These are phyloP conservation scores for Odontomachus brunneus DNA, from an alignment of 1,140 invertebrate species.

Conservation along the genomic window DNA sequence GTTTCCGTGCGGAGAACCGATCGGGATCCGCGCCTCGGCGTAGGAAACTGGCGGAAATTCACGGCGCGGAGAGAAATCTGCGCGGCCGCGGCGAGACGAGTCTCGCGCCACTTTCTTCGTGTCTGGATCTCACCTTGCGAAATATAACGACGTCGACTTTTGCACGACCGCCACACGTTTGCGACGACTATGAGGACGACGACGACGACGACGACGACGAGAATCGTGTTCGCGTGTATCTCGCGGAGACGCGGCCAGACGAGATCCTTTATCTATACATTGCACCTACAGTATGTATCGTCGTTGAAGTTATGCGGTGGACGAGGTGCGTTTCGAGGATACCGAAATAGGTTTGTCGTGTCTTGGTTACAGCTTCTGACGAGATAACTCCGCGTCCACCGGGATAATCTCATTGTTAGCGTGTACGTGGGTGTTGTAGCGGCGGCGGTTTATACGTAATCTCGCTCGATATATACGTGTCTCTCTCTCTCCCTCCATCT, in stretches of 20 bases:
- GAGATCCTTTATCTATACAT: no score
- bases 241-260: no score
- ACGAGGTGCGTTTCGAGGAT: conserved; percentile 26
- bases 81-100: background rate
- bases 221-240: no score
- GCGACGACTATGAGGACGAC: no score
- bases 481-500: no score
- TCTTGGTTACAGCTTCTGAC: conserved; percentile 54
- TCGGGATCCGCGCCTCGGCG: background rate
- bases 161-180: no score
- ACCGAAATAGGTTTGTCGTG: conserved; percentile 59
- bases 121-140: background rate
- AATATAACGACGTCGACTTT: conserved; percentile 13
- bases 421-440: conserved; percentile 27
- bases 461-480: conserved; percentile 4
- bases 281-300: background rate
- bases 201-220: no score
- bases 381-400: conserved; percentile 16
- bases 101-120: conserved; percentile 24
- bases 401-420: conserved; percentile 51
- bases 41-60: conserved; percentile 9
- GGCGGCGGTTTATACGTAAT: conserved; percentile 31
- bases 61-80: conserved; percentile 30
- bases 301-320: conserved; percentile 28
- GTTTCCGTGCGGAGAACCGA: conserved; percentile 8